Evolutionary conservation across 1,140 invertebrate species (phyloP), one percentile per base, ranked within the genome.

Genomic region (Drosophila pseudoobscura): DNA sequence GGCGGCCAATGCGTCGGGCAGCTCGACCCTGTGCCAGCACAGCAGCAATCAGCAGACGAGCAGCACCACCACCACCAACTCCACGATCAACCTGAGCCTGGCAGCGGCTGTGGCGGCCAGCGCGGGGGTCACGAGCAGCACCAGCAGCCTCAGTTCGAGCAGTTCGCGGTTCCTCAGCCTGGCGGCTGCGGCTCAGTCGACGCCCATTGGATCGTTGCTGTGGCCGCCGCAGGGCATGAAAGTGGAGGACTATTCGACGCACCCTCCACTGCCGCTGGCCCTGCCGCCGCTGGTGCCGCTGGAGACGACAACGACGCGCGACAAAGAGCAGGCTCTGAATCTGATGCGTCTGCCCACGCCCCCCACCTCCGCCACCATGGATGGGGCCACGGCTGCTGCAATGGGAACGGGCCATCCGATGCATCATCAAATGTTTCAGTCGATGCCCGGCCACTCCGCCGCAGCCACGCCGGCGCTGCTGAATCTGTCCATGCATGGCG

Each of bases 1-100:
- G 49, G 92, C 92, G 39, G 92, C 92, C 31, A 84, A 64, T 7
- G 79, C 79, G 6, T 62, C 74, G 75, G 92, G 92, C 46, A 83
- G 76, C 49, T 87, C 88, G 15, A 84, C 82, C 11, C 29, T 89
- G 47, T 90, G 80, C 64, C 84, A 90, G 77, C 89, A 90, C 53
- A 84, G 80, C 50, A 90, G 35, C 35, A 39, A 88, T 63, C 80
- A 90, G 13, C 74, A 80, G 49, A 77, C 64, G 15, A 90, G 70
- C 49, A 90, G 75, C 64, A 91, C 73, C 54, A 90, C 80, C 22
- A 90, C 78, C 7, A 90, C 84, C 15, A 91, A 77, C 24, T 89
- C 75, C 52, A 89, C 83, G 41, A 85, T 90, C 29, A 90, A 90
- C 43, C 60, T 90, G 61, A 90, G 88, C 49, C 56, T 90, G 24